Conservation (phyloP, 1,140 invertebrate genomes). For the Drosophila tsacasi region DNA sequence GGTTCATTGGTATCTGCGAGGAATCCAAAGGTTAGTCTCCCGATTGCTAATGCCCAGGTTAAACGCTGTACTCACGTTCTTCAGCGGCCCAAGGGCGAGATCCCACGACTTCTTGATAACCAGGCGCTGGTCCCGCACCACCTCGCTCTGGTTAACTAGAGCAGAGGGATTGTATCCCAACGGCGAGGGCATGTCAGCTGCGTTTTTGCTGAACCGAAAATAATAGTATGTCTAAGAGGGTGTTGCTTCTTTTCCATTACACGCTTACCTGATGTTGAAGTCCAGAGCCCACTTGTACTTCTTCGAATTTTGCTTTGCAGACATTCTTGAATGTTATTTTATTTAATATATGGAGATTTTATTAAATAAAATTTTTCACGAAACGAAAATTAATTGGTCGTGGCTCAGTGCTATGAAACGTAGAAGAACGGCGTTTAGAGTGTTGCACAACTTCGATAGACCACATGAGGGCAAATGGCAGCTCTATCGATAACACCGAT, state of each 20-base stretch:
- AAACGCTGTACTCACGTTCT: conserved; percentile 47
- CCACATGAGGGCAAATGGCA: background rate
- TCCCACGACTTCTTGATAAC: conserved; percentile 99
- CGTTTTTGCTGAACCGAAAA: conserved; percentile 66
- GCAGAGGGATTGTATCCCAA: conserved; percentile 93
- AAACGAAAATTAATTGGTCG: conserved; percentile 37
- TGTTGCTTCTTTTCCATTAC: background rate
- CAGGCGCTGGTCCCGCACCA: conserved; percentile 91
- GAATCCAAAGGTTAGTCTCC: conserved; percentile 12
- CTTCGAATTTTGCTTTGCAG: conserved; percentile 73
- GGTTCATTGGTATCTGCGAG: conserved; percentile 95
- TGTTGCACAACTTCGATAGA: conserved; percentile 14
- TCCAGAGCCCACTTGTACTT: conserved; percentile 82
- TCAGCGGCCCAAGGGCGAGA: conserved; percentile 95
- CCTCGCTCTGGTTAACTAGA: conserved; percentile 90
- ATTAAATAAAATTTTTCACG: conserved; percentile 38
- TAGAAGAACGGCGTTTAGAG: background rate
- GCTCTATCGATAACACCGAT: conserved; percentile 11
- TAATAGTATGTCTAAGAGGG: background rate
- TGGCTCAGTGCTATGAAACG: conserved; percentile 11
- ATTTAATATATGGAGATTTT: conserved; percentile 49
- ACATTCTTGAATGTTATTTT: conserved; percentile 61
- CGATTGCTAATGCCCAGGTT: too few relatives aligned
- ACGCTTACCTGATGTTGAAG: conserved; percentile 68
- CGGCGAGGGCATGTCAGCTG: conserved; percentile 89